Conservation (phyloP, 2,797 vertebrate species). For the Geotrypetes seraphini region DNA sequence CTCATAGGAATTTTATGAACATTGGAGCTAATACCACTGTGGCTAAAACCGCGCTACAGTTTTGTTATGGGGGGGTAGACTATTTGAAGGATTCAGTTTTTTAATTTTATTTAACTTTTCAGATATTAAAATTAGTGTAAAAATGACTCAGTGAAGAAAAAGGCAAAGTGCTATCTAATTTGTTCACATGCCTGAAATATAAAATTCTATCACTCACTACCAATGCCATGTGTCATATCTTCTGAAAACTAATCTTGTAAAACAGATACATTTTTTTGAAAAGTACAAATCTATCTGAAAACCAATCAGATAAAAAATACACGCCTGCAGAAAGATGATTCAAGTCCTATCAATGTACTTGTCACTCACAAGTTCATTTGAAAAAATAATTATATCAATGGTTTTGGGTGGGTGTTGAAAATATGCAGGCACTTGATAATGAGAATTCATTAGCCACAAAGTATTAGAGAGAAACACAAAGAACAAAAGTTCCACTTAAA, state of each 20-base stretch:
- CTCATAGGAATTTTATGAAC: no score
- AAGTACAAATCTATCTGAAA: conserved; percentile 56
- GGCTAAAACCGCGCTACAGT: no score
- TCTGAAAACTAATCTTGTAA: conserved; percentile 50
- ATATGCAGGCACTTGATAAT: conserved; percentile 58
- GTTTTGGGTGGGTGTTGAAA: conserved; percentile 48
- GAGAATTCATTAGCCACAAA: conserved; percentile 49
- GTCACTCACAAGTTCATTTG: conserved; percentile 52
- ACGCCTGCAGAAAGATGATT: conserved; percentile 59
- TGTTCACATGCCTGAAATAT: conserved; percentile 24
- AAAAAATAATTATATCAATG: conserved; percentile 34
- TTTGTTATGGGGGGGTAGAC: no score
- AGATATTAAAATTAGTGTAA: conserved; percentile 37
- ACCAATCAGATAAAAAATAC: conserved; percentile 56
- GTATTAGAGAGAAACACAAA: conserved; percentile 29
- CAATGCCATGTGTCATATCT: conserved; percentile 40
- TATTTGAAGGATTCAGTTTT: no score
- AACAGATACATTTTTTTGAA: conserved; percentile 47
- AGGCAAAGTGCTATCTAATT: conserved; percentile 32
- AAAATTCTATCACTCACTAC: conserved; percentile 34
- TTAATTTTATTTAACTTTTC: conserved; percentile 24
- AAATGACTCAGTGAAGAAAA: conserved; percentile 31
- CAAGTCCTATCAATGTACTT: conserved; percentile 59
- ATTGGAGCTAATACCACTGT: no score
- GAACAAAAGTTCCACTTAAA: conserved; percentile 5